phyloP scores from a whole-genome alignment of 2,888 invertebrate species.

The Ellobium chinense region DNA sequence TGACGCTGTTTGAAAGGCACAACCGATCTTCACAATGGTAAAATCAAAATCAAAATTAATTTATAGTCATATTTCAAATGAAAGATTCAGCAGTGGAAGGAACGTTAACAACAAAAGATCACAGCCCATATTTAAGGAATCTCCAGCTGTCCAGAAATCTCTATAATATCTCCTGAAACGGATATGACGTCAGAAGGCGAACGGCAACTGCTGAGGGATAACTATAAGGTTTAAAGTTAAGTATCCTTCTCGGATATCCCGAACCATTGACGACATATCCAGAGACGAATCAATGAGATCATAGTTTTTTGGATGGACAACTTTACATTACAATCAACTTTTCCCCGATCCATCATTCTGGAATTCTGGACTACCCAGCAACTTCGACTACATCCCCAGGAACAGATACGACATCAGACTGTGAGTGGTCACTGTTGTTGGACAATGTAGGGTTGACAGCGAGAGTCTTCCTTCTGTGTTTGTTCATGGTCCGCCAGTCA shows the following conservation, averaged over 20 bases:
- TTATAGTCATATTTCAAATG: neutral
- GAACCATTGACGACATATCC: too few relatives aligned
- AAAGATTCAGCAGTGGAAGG: neutral
- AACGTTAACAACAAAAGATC: neutral
- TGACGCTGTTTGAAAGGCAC: too few relatives aligned
- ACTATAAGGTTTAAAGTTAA: neutral
- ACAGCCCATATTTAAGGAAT: neutral
- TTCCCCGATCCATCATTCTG: too few relatives aligned
- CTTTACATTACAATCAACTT: too few relatives aligned
- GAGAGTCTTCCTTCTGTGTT: neutral
- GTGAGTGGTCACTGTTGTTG: neutral
- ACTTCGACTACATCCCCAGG: neutral
- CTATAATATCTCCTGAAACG: neutral
- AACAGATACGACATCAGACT: neutral
- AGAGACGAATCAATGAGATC: too few relatives aligned
- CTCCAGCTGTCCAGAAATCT: neutral
- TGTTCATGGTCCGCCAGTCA: conserved; percentile 52
- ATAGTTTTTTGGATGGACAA: too few relatives aligned
- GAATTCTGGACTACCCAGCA: neutral
- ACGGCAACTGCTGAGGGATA: neutral
- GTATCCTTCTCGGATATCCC: too few relatives aligned
- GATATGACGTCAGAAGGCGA: conserved; percentile 1
- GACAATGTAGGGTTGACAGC: neutral
- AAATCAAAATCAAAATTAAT: too few relatives aligned
- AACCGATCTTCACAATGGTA: too few relatives aligned